phyloP scores from a whole-genome alignment of 2,888 invertebrate genomes.

The Pristionchus mayeri region DNA sequence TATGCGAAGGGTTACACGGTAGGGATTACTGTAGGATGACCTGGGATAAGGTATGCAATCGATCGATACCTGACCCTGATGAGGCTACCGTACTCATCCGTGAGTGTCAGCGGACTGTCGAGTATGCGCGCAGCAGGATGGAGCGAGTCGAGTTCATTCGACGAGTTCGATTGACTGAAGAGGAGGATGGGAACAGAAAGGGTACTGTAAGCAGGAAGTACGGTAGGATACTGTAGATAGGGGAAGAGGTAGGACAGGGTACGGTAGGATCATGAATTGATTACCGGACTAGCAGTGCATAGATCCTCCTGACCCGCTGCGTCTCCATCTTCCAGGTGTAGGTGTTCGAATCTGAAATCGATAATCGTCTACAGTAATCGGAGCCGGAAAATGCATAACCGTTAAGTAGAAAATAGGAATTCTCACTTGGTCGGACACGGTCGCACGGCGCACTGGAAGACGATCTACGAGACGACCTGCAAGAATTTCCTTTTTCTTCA shows the following conservation, averaged over 20 bases:
- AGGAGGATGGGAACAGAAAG: not conserved
- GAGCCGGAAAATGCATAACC: not conserved
- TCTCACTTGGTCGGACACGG: conserved; percentile 54
- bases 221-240: not conserved
- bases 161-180: conserved; percentile 1
- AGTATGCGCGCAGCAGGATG: conserved; percentile 17
- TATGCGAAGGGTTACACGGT: not conserved
- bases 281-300: conserved; percentile 28
- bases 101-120: not conserved
- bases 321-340: not conserved
- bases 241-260: too few species aligned
- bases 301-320: not conserved
- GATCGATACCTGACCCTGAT: not conserved
- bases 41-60: too few species aligned
- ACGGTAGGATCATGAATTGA: not conserved
- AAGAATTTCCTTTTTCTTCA: too few species aligned
- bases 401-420: not conserved
- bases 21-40: not conserved
- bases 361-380: not conserved
- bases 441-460: conserved; percentile 63
- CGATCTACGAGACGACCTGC: too few species aligned
- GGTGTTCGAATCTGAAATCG: conserved; percentile 43
- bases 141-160: conserved; percentile 28
- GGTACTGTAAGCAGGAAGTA: not conserved
- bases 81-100: conserved; percentile 45